Base-by-base conservation (phyloP, 2,113 vertebrate genomes). In the Oryzias woworae region DNA sequence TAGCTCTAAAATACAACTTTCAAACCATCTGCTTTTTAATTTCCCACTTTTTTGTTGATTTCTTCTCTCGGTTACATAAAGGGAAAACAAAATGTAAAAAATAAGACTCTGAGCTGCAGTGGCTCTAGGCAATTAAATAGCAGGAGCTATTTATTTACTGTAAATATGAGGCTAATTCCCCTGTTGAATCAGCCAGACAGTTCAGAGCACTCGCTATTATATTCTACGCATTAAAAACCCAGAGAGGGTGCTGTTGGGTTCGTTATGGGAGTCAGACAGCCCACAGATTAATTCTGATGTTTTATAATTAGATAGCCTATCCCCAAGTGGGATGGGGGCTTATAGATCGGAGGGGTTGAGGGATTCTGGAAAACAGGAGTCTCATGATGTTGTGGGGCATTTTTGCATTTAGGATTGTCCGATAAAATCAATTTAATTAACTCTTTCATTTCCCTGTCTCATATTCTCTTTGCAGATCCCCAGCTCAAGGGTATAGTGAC, bases 401-500 rank as follows among this genome's bases (percentile, higher is more conserved):
- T 66, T 62, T 55, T 48, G 15, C 7, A 51, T 49, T 23, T 7
- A 13, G 65, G 16, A 58, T 20, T 14, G 1, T 1, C 55, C 65
- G 62, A 64, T 45, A 60, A 26, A 6, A 15, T 28, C 14, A 28
- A 53, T 12, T 10, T 36, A 10, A 36, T 36, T 2, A 36, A 36
- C 10, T 36, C 1, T 36, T 36, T 12, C 10, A 10, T 36, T 36
- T 36, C 12, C 22, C 50, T 20, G 23, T 60, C 14, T 66, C 14
- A 23, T 47, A 3, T 31, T 17, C 61, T 78, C 92, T 80, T 91
- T 94, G 85, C 95, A 99, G 97, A 99, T 96, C 96, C 97, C 94
- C 97, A 99, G 94, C 97, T 99, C 95, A 99, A 99, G 96, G 97
- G 97, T 88, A 99, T 99, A 97, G 97, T 99, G 94, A 99, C 97